Base-by-base conservation (phyloP, 2,113 vertebrate genomes). In the Mustela lutreola region DNA sequence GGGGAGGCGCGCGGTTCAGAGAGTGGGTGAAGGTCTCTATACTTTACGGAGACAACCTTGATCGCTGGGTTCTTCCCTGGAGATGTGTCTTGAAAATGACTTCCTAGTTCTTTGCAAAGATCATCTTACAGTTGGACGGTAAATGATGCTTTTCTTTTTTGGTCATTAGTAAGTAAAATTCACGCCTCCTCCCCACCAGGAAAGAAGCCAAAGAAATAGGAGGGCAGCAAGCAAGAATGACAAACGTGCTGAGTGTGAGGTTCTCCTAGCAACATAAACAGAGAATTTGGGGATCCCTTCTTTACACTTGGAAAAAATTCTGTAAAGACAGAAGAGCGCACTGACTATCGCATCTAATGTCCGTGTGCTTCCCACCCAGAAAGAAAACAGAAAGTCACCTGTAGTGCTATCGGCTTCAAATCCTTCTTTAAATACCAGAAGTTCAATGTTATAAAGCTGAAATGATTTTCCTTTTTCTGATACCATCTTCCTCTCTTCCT, bases 381-480 rank as follows among this genome's bases (percentile, higher is more conserved):
- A 80, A 88, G 73, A 89, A 88, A 83, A 48, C 71, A 73, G 79
- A 56, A 76, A 83, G 82, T 82, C 87, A 50, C 80, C 79, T 21
- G 56, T 67, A 75, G 79, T 53, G 56, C 50, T 63, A 36, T n/a
- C 45, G 26, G 33, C 65, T 75, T 87, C 28, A 56, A 50, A 71
- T 12, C 15, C 62, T 71, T 75, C 36, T 75, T 62, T 12, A 92
- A 70, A 53, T 73, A 82, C 89, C 21, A 62, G 28, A 95, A 84
- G 60, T 45, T 83, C 97, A 96, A 89, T 92, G 79, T 36, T 56
- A 84, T 90, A 42, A 94, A 84, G 24, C 48, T 6, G 33, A 92
- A 71, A 63, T 45, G 21, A 6, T 60, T 90, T 73, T 56, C 7
- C 76, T 15, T 56, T 71, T 89, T 78, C 45, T 53, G 36, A 78